Conservation (phyloP, 2,113 vertebrate species). For the Rhynchomys soricoides region DNA sequence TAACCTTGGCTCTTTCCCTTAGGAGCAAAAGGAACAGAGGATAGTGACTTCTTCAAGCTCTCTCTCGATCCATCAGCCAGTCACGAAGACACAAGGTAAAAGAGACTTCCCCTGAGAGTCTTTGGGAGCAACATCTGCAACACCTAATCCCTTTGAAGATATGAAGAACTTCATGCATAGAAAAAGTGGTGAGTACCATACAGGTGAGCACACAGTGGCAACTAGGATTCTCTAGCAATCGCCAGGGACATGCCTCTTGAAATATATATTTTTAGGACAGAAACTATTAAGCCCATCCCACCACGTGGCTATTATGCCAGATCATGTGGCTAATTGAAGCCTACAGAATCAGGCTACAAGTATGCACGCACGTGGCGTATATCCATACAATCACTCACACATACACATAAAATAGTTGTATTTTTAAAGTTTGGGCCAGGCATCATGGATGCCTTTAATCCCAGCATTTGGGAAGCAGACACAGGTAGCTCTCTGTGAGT, state of each 20-base stretch:
- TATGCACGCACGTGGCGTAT: background rate
- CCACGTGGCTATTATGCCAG: background rate
- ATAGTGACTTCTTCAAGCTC: background rate
- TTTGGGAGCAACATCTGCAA: background rate
- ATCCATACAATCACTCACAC: background rate
- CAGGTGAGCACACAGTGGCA: background rate
- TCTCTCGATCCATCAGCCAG: rapidly evolving
- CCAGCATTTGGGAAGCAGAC: background rate
- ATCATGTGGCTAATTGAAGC: background rate
- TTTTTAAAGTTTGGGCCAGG: background rate
- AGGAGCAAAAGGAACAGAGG: background rate
- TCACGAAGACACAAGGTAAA: background rate
- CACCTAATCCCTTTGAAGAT: background rate
- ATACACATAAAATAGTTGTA: background rate
- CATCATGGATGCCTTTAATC: background rate
- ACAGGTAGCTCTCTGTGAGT: background rate
- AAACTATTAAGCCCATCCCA: background rate
- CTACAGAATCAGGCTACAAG: background rate
- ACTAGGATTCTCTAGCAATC: background rate
- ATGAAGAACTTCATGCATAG: rapidly evolving
- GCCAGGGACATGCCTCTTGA: background rate
- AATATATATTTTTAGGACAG: background rate
- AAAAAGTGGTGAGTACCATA: background rate
- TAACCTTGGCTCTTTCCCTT: conserved; percentile 44
- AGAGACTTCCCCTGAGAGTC: background rate